Evolutionary conservation across 37 sponge, comb jelly and placozoan species (phyloP), one percentile per base, ranked within the genome.

Genomic region (Spongilla lacustris): DNA sequence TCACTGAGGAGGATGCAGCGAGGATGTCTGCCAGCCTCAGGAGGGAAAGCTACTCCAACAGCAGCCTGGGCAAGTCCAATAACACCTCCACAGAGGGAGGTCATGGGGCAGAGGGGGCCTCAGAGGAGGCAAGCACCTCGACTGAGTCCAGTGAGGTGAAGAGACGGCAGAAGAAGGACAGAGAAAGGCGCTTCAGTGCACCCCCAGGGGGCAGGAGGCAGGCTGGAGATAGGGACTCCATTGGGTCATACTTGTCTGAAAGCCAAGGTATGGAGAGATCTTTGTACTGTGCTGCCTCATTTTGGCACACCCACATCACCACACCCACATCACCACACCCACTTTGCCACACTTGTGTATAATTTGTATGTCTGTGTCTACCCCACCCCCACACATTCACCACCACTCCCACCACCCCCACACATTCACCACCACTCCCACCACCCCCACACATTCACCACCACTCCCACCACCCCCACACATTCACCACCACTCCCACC

Each of bases 231-330:
- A 49, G 91, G 26, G 86, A 85, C 82, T 90, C 91, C 29, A 82
- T 90, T 1, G 91, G 91, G 5, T 90, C 91, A 0, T 90, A 90
- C 68, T 82, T 93, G 37, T 93, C 93, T 21, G 93, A 93, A 74
- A 89, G 93, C 27, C 87, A 89, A 58, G 91, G 91, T 91, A 81
- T 41, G 22, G 31, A 26, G 32, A 71, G n/a, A n/a, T n/a, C n/a
- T n/a, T n/a, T n/a, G n/a, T n/a, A n/a, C n/a, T n/a, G n/a, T n/a
- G n/a, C n/a, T n/a, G n/a, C n/a, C n/a, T n/a, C n/a, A n/a, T n/a
- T n/a, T n/a, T n/a, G n/a, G n/a, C n/a, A n/a, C n/a, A n/a, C n/a
- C n/a, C n/a, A n/a, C n/a, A n/a, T n/a, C n/a, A n/a, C n/a, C n/a
- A n/a, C n/a, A n/a, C n/a, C n/a, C n/a, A n/a, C n/a, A n/a, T n/a